Conservation (phyloP, 2,888 invertebrate genomes). For the Ophraella communa region DNA sequence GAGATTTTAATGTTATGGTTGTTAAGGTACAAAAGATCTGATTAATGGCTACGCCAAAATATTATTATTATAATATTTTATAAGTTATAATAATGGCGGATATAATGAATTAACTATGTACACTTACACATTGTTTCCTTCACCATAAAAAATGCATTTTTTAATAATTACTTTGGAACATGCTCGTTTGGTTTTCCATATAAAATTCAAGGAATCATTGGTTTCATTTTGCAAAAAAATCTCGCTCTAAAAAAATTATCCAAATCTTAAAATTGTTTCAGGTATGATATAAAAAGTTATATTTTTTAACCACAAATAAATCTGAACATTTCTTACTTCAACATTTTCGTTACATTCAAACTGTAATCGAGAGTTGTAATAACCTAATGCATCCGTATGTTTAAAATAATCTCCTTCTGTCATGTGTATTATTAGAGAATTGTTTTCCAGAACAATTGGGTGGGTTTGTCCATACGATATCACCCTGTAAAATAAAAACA, state of each 20-base stretch:
- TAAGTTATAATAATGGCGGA: too few species aligned
- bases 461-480: slow-evolving; percentile 23
- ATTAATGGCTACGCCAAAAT: too few species aligned
- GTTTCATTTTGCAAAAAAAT: slow-evolving; percentile 10
- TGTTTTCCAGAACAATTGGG: not conserved
- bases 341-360: slow-evolving; percentile 21
- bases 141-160: slow-evolving; percentile 9
- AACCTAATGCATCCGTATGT: not conserved
- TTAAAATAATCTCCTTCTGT: slow-evolving; percentile 20
- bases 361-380: slow-evolving; percentile 14
- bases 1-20: too few species aligned
- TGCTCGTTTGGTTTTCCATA: slow-evolving; percentile 24
- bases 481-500: slow-evolving; percentile 10
- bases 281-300: not conserved
- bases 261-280: too few species aligned
- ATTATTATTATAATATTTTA: too few species aligned
- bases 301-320: not conserved
- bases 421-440: slow-evolving; percentile 16
- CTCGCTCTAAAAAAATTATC: slow-evolving; percentile 20
- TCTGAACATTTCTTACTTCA: not conserved
- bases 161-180: slow-evolving; percentile 2
- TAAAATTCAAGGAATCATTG: slow-evolving; percentile 11
- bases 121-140: not conserved
- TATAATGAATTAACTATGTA: too few species aligned
- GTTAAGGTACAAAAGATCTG: too few species aligned